Conservation (phyloP, 2,113 vertebrate genomes). For the Microcebus jonahi region DNA sequence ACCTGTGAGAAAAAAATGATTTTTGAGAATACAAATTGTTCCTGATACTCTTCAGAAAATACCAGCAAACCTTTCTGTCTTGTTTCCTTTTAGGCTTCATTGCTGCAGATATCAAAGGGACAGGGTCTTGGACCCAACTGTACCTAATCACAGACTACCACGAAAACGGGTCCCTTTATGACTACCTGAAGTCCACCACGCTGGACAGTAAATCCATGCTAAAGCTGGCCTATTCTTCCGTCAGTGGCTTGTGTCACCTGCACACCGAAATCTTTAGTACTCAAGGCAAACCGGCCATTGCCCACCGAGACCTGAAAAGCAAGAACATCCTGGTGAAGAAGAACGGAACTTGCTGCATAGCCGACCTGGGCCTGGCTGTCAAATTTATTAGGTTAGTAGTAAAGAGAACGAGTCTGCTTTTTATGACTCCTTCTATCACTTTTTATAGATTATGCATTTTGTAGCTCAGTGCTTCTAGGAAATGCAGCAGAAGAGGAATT, state of each 20-base stretch:
- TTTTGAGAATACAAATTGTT: neutral
- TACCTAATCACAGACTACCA: constrained; percentile 99
- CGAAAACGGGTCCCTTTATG: constrained; percentile 96
- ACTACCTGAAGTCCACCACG: constrained; percentile 97
- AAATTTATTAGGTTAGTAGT: constrained; percentile 96
- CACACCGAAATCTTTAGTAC: constrained; percentile 99
- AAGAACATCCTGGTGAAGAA: constrained; percentile 99
- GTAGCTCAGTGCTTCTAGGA: neutral
- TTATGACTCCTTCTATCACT: neutral
- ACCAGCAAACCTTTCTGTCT: neutral
- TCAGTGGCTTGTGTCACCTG: constrained; percentile 96
- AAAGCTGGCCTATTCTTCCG: constrained; percentile 94
- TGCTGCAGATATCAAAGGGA: constrained; percentile 98
- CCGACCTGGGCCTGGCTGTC: constrained; percentile 96
- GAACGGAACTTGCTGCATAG: constrained; percentile 97
- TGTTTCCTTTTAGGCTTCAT: constrained; percentile 91
- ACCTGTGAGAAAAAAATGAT: neutral
- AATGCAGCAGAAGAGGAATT: neutral
- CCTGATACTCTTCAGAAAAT: neutral
- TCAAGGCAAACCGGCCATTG: constrained; percentile 97
- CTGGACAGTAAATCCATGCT: constrained; percentile 94
- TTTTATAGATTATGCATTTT: neutral
- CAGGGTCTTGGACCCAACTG: constrained; percentile 97
- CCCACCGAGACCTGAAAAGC: constrained; percentile 97
- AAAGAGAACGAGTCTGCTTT: neutral